Evolutionary conservation across 2,797 vertebrate species (phyloP).

Genomic region (Neopelma chrysocephalum): DNA sequence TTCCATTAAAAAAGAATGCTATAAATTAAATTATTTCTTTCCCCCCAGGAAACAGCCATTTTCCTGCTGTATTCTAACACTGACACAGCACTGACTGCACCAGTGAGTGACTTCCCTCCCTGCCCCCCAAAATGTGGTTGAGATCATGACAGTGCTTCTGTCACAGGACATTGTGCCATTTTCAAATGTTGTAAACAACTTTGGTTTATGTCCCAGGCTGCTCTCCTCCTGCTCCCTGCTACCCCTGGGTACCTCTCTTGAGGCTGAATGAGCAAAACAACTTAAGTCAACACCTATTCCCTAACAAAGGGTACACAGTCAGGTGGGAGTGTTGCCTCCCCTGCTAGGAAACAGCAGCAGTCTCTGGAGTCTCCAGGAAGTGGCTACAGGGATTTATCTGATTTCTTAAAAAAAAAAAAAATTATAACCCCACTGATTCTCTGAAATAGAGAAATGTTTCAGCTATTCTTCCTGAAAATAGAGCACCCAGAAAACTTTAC

Average conservation of each 20-base stretch:
- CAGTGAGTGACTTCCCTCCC: background rate
- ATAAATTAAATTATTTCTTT: background rate
- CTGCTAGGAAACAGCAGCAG: background rate
- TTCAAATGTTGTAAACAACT: background rate
- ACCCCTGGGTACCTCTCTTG: background rate
- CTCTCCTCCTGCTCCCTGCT: background rate
- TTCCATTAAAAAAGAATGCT: background rate
- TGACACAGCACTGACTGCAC: background rate
- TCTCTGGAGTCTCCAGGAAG: background rate
- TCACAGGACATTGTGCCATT: background rate
- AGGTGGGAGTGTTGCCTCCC: background rate
- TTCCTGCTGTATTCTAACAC: background rate
- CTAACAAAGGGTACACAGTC: background rate
- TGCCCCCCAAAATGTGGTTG: background rate
- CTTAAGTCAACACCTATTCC: background rate
- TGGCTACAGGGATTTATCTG: background rate
- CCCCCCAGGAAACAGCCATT: background rate
- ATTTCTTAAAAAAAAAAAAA: background rate
- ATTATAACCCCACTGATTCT: rapidly evolving
- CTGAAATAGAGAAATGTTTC: background rate
- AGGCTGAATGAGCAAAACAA: conserved; percentile 18
- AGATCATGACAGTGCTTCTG: background rate
- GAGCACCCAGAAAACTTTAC: background rate
- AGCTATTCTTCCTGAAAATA: background rate
- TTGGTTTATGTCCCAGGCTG: background rate